These are phyloP conservation scores for Misgurnus mizolepis DNA, from an alignment of 2,113 vertebrate genomes.

Conservation along the genomic window DNA sequence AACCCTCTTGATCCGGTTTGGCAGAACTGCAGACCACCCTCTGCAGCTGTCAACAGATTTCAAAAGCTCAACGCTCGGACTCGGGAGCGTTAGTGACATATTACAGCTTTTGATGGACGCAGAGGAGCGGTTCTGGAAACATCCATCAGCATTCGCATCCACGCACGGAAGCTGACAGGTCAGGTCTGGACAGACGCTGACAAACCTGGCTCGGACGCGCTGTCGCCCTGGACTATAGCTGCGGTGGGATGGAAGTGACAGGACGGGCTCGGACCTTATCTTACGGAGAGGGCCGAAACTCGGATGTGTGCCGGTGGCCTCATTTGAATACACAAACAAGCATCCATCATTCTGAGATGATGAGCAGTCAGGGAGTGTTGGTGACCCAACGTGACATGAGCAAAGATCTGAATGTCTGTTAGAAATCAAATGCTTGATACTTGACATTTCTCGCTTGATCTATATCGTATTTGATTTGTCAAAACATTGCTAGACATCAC, in stretches of 20 bases:
- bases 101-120: slow-evolving; percentile 73
- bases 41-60: slow-evolving; percentile 79
- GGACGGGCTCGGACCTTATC: slow-evolving; percentile 67
- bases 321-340: slow-evolving; percentile 27
- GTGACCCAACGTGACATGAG: slow-evolving; percentile 5
- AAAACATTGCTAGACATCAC: slow-evolving; percentile 22
- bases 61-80: slow-evolving; percentile 66
- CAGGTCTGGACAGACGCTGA: slow-evolving; percentile 77
- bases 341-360: slow-evolving; percentile 28
- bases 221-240: slow-evolving; percentile 72
- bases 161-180: slow-evolving; percentile 71
- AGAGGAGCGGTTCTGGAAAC: slow-evolving; percentile 73
- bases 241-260: slow-evolving; percentile 72
- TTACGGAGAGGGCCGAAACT: slow-evolving; percentile 53
- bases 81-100: slow-evolving; percentile 67
- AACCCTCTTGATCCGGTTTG: slow-evolving; percentile 70
- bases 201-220: slow-evolving; percentile 75
- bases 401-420: slow-evolving; percentile 33
- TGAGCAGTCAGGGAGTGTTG: slow-evolving; percentile 16
- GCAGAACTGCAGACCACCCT: slow-evolving; percentile 77
- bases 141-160: slow-evolving; percentile 73
- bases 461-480: slow-evolving; percentile 49
- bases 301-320: slow-evolving; percentile 12
- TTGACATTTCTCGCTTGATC: slow-evolving; percentile 28
- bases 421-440: slow-evolving; percentile 44